Percentiles rank a stretch among this genome's conserved stretches.
These are phyloP conservation scores for Erinaceus europaeus DNA, from an alignment of 2,113 vertebrate genomes.

Conservation along the genomic window DNA sequence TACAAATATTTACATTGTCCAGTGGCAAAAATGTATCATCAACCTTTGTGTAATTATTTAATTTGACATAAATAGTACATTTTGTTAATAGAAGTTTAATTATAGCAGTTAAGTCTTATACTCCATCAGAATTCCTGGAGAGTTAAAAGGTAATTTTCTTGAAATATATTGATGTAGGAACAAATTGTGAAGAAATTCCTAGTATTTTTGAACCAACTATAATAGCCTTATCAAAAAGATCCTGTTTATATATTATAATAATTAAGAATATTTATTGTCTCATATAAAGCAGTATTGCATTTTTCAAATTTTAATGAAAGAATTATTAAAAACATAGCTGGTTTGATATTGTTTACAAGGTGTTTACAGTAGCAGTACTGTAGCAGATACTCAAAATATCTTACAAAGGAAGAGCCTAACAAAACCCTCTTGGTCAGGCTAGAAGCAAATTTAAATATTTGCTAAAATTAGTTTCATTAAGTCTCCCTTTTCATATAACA, in stretches of 20 bases:
- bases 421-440: slow-evolving; percentile 35
- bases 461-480: slow-evolving; percentile 25
- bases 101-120: not conserved
- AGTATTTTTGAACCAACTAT: not conserved
- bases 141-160: slow-evolving; percentile 22
- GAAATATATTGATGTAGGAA: not conserved
- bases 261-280: not conserved
- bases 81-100: not conserved
- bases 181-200: not conserved
- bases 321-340: not conserved
- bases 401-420: not conserved
- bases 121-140: not conserved
- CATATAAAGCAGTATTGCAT: not conserved
- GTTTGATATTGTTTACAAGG: not conserved
- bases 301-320: slow-evolving; percentile 2
- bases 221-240: not conserved
- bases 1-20: not conserved
- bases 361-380: not conserved
- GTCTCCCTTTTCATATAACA: slow-evolving; percentile 2
- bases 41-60: no score
- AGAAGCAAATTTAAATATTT: slow-evolving; percentile 39
- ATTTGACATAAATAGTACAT: no score
- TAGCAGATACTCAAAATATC: not conserved
- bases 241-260: not conserved
- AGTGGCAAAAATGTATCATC: no score